These are phyloP conservation scores for Echinometra lucunter DNA, from an alignment of 53 echinoderm and acorn worm species.

Conservation along the genomic window DNA sequence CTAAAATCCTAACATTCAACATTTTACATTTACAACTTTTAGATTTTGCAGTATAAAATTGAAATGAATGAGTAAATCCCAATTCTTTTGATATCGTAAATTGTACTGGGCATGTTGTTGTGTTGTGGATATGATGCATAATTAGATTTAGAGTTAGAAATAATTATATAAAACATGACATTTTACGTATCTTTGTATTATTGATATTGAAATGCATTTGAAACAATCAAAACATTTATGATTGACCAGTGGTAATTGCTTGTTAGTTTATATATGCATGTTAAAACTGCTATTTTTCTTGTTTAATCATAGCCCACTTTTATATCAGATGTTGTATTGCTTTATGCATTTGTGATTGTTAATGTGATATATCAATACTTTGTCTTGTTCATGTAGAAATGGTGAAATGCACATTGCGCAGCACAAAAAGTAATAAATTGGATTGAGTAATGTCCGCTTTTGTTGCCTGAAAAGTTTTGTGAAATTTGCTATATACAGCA, in stretches of 20 bases:
- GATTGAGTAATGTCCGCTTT: background rate
- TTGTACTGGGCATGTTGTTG: background rate
- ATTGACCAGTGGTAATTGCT: background rate
- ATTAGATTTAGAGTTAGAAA: background rate
- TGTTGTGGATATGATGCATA: background rate
- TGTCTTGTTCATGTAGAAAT: conserved; percentile 37
- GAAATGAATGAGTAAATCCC: background rate
- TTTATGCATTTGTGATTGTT: conserved; percentile 61
- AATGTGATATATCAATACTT: background rate
- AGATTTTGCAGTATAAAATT: background rate
- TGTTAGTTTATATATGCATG: conserved; percentile 28
- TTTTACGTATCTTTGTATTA: background rate
- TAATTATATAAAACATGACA: background rate
- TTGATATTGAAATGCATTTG: conserved; percentile 37
- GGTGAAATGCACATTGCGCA: conserved; percentile 55
- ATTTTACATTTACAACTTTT: background rate
- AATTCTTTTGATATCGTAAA: background rate
- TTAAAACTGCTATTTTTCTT: conserved; percentile 29
- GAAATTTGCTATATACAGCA: background rate
- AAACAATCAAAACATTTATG: background rate
- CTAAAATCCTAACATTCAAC: conserved; percentile 21
- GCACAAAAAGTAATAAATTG: background rate
- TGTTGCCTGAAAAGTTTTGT: background rate
- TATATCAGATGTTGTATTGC: conserved; percentile 36
- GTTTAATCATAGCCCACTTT: background rate